These are phyloP conservation scores for Drosophila kepulauana DNA, from an alignment of 1,140 invertebrate genomes.

Conservation along the genomic window DNA sequence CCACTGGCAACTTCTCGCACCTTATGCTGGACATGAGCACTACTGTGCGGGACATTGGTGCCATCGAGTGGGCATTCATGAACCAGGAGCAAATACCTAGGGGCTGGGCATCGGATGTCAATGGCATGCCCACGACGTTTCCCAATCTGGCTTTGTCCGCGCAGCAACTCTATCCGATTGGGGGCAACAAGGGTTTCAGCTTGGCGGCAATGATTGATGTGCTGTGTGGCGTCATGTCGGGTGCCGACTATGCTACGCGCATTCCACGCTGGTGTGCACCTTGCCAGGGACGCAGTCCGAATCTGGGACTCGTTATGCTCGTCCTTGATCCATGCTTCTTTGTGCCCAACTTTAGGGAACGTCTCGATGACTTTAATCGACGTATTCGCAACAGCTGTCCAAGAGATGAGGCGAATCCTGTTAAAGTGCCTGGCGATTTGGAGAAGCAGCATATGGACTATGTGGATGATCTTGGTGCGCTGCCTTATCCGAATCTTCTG, in stretches of 20 bases:
- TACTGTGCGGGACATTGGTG: conserved; percentile 88
- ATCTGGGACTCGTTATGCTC: conserved; percentile 51
- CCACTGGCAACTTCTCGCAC: conserved; percentile 88
- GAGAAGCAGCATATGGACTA: conserved; percentile 51
- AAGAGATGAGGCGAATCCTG: background rate
- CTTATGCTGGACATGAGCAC: conserved; percentile 98
- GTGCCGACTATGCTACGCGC: conserved; percentile 43
- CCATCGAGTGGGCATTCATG: conserved; percentile 91
- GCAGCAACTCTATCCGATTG: conserved; percentile 91
- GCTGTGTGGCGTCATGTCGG: conserved; percentile 84
- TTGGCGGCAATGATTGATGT: conserved; percentile 93
- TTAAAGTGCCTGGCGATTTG: conserved; percentile 41
- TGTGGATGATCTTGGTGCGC: conserved; percentile 39
- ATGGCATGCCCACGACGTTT: conserved; percentile 89
- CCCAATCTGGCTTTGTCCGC: conserved; percentile 87
- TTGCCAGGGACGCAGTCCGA: conserved; percentile 1
- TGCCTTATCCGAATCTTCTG: conserved; percentile 41
- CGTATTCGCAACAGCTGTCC: conserved; percentile 26
- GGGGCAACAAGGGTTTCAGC: conserved; percentile 96
- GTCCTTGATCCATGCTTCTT: conserved; percentile 56
- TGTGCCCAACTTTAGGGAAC: conserved; percentile 42
- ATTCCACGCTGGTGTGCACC: conserved; percentile 31
- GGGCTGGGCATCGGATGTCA: conserved; percentile 92
- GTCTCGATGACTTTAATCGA: conserved; percentile 47
- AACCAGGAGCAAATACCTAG: conserved; percentile 90